A percentile compares a stretch with the other conserved stretches of the same genome.
Evolutionary conservation across 2,888 invertebrate species (phyloP).

Genomic region (Chymomyza caudatula): DNA sequence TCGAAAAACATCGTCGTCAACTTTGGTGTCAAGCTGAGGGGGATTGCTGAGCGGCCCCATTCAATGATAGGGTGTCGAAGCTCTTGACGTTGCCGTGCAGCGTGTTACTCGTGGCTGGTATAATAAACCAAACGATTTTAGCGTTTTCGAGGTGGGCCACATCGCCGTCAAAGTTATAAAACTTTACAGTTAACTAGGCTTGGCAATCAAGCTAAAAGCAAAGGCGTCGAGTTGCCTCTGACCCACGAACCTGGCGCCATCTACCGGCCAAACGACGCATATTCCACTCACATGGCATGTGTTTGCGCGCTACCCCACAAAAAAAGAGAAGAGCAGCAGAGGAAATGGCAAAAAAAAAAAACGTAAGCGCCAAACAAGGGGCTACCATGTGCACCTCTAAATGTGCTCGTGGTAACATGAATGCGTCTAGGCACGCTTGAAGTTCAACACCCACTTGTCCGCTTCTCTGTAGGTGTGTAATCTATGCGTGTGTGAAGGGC

Average conservation of each 20-base stretch:
- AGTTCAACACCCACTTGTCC: conserved; percentile 44
- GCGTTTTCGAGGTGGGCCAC: conserved; percentile 39
- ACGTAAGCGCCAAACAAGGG: neutral
- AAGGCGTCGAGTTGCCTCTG: conserved; percentile 54
- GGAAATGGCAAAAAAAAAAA: neutral
- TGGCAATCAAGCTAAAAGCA: conserved; percentile 75
- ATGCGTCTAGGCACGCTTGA: neutral
- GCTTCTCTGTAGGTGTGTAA: conserved; percentile 6
- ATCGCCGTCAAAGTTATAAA: conserved; percentile 65
- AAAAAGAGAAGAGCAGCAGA: conserved; percentile 23
- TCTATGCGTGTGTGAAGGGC: conserved; percentile 6
- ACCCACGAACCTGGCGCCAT: conserved; percentile 63
- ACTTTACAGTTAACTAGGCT: conserved; percentile 74
- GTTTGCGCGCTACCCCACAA: neutral
- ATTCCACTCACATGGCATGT: neutral
- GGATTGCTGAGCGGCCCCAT: neutral
- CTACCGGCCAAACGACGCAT: conserved; percentile 47
- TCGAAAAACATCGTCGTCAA: conserved; percentile 47
- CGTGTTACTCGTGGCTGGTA: conserved; percentile 56
- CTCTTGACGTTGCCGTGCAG: neutral
- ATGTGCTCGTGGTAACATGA: conserved; percentile 26
- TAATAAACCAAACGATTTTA: conserved; percentile 71
- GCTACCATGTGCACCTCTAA: neutral
- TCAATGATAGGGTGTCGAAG: conserved; percentile 18
- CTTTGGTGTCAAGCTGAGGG: conserved; percentile 15